Evolutionary conservation across 2,113 vertebrate species (phyloP).

Genomic region (Bos javanicus): DNA sequence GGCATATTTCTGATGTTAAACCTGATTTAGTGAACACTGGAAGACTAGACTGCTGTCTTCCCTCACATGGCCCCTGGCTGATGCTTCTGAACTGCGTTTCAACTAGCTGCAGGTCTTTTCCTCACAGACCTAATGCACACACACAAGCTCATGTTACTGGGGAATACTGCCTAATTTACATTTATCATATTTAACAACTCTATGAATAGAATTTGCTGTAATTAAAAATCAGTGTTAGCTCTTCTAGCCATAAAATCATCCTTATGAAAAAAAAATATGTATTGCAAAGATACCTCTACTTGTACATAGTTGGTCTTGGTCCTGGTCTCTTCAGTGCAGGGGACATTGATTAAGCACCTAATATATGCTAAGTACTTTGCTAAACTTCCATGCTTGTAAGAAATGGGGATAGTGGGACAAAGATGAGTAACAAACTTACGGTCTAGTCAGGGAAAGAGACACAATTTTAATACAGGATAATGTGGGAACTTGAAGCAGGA

Average conservation of each 20-base stretch:
- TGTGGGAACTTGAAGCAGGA: not conserved
- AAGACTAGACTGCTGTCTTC: not conserved
- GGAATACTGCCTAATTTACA: not conserved
- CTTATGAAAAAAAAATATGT: not conserved
- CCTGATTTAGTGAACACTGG: not conserved
- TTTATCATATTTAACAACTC: not conserved
- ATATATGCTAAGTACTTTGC: not conserved
- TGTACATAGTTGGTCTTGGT: not conserved
- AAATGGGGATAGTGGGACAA: not conserved
- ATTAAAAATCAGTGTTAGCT: slow-evolving; percentile 5
- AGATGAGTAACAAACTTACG: not conserved
- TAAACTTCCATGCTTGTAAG: not conserved
- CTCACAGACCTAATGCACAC: not conserved
- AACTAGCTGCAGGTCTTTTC: not conserved
- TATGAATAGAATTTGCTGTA: not conserved
- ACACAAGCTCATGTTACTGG: not conserved
- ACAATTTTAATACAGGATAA: not conserved
- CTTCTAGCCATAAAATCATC: not conserved
- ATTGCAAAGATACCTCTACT: not conserved
- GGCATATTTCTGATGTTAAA: not conserved
- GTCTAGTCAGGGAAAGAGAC: not conserved
- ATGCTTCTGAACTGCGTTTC: not conserved
- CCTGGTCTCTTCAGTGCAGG: not conserved
- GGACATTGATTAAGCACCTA: not conserved
- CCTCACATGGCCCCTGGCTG: not conserved